These are phyloP conservation scores for Epizoanthus stellaris DNA, from an alignment of 92 coral and sea anemone genomes.

Conservation along the genomic window DNA sequence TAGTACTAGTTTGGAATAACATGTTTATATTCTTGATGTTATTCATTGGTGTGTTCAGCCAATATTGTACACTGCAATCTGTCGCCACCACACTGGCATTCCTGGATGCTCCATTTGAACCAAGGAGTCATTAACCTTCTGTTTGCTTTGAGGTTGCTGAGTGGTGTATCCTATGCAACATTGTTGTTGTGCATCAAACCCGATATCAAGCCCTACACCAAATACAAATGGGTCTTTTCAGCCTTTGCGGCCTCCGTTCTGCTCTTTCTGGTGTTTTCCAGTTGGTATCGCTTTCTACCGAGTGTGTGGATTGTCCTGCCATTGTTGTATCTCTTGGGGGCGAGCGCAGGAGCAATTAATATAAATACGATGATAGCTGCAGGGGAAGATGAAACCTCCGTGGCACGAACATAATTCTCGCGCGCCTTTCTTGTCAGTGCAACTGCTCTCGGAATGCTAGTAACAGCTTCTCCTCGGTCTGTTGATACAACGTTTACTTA, in stretches of 20 bases:
- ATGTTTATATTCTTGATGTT: slow-evolving; percentile 38
- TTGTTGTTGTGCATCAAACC: slow-evolving; percentile 10
- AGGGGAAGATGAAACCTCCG: slow-evolving; percentile 39
- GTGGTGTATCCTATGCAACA: slow-evolving; percentile 61
- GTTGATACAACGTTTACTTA: slow-evolving; percentile 56
- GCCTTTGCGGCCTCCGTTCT: slow-evolving; percentile 45
- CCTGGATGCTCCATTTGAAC: slow-evolving; percentile 61
- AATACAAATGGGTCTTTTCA: slow-evolving; percentile 70
- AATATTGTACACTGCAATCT: slow-evolving; percentile 59
- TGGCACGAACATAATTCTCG: slow-evolving; percentile 63
- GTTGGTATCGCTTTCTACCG: slow-evolving; percentile 68
- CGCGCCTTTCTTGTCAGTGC: slow-evolving; percentile 77
- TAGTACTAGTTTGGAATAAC: slow-evolving; percentile 25
- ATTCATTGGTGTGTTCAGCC: slow-evolving; percentile 56
- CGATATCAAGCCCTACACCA: slow-evolving; percentile 20
- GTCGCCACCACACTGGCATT: slow-evolving; percentile 73
- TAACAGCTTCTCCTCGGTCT: slow-evolving; percentile 70
- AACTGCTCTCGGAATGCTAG: slow-evolving; percentile 60
- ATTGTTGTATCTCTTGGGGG: slow-evolving; percentile 53
- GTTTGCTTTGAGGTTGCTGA: slow-evolving; percentile 59
- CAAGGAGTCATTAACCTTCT: slow-evolving; percentile 63
- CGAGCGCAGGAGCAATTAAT: slow-evolving; percentile 63
- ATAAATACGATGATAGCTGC: slow-evolving; percentile 63
- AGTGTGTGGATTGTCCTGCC: slow-evolving; percentile 59
- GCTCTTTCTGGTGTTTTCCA: slow-evolving; percentile 51